These are phyloP conservation scores for Drosophila nr. fundita DNA, from an alignment of 2,888 invertebrate species.

Conservation along the genomic window DNA sequence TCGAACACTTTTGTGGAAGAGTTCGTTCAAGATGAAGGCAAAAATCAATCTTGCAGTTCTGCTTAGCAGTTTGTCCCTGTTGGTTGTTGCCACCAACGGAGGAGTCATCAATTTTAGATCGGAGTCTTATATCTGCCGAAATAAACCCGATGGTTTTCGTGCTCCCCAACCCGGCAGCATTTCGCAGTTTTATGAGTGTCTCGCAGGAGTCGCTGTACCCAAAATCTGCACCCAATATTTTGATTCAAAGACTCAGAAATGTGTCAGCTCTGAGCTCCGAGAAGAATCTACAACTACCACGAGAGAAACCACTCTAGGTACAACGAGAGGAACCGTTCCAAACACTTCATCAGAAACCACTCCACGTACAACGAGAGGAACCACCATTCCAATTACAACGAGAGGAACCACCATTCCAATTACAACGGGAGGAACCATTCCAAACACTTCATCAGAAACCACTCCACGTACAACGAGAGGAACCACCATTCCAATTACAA, in stretches of 20 bases:
- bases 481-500: neutral
- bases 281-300: no score
- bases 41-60: slow-evolving; percentile 22
- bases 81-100: slow-evolving; percentile 4
- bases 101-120: slow-evolving; percentile 15
- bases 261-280: slow-evolving; percentile 1
- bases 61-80: slow-evolving; percentile 11
- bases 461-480: neutral
- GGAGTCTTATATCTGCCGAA: neutral
- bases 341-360: neutral
- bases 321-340: no score
- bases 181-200: slow-evolving; percentile 14
- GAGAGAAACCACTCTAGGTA: no score
- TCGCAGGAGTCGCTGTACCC: slow-evolving; percentile 14
- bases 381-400: neutral
- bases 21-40: slow-evolving; percentile 24
- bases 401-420: neutral
- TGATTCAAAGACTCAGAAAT: slow-evolving; percentile 7
- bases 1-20: neutral
- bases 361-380: neutral
- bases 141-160: slow-evolving; percentile 16
- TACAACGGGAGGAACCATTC: neutral
- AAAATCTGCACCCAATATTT: slow-evolving; percentile 9
- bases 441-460: neutral
- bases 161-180: slow-evolving; percentile 10